Base-by-base conservation (phyloP, 2,797 vertebrate species). In the Chaunax sp. region DNA sequence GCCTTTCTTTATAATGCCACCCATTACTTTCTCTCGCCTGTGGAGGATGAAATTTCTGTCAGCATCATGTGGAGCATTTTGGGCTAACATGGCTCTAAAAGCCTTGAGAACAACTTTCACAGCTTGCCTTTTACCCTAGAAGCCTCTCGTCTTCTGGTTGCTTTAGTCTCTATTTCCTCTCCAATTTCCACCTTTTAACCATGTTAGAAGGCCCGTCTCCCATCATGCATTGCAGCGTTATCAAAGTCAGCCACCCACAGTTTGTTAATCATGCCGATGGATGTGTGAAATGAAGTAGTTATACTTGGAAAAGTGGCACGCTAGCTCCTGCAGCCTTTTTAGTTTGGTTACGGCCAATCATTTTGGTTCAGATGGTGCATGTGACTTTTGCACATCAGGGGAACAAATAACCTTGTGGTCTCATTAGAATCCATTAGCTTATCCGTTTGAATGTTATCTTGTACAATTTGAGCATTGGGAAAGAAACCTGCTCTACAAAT, bases 201-300 rank as follows among this genome's bases (percentile, higher is more conserved):
- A 56, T 25, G 79, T 88, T 79, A 82, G 72, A 80, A 77, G 72
- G 80, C 57, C 64, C 59, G 75, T 78, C 52, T 87, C 80, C 88
- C 88, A 85, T 85, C 78, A 74, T 80, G 80, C 82, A 82, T 73
- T 68, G 79, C 82, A 12, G 44, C 28, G 18, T 89, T 87, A 84
- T 88, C 87, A 87, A 89, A 89, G 85, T 63, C 63, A 43, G 74
- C 86, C 85, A 85, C 87, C 85, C 69, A 53, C 69, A 6, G 80
- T 87, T 86, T 75, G 75, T 83, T 91, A 91, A 91, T 90, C 85
- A 83, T 45, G 40, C 60, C 26, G 72, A 79, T 77, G 71, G 68
- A 82, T 75, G 80, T 84, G 87, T 83, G 86, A 89, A 91, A 89
- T 90, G 64, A 44, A 80, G 69, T 78, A 77, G 82, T 89, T 69